Base-by-base conservation (phyloP, 1,140 invertebrate species). In the Dysdera silvatica region DNA sequence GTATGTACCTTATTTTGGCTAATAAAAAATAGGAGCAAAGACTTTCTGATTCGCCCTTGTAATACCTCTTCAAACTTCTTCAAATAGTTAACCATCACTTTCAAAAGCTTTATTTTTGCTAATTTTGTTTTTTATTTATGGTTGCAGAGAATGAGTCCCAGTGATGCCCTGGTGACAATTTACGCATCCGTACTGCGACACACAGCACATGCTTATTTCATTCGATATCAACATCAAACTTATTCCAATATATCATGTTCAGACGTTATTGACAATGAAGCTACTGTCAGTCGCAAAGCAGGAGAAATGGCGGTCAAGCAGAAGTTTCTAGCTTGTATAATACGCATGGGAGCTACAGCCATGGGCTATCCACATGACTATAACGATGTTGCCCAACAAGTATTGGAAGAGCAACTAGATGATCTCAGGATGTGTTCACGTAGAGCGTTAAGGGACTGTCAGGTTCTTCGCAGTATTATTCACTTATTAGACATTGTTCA, bases 361-460 rank as follows among this genome's bases (percentile, higher is more conserved):
- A 41, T 62, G 26, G 60, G 60, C 3, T 62, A 55, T 23, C 28
- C 29, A 28, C 52, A 2, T 5, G 29, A 56, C 20, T 32, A 43
- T n/a, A 55, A 23, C 0, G 16, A 40, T 16, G 26, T n/a, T 3
- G n/a, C n/a, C n/a, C n/a, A n/a, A n/a, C n/a, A n/a, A n/a, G 20
- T 62, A 35, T 18, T 56, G 24, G 12, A 62, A 10, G 28, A 35
- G 8, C 26, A 23, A 10, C 28, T 62, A 12, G 26, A 40, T 29
- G 20, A 48, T 32, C 24, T 55, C 16, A 54, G 31, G 6, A 5
- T 47, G 24, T 62, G 60, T 32, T 62, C 60, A 8, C 51, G 41
- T 2, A 62, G 51, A 23, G 51, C 52, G 7, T 18, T 62, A 8
- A 55, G 60, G 28, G 60, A 62, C 24, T 62, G 60, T 40, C 60